Evolutionary conservation across 1,140 invertebrate genomes (phyloP), one percentile per base, ranked within the genome.

Genomic region (Oryzaephilus surinamensis): DNA sequence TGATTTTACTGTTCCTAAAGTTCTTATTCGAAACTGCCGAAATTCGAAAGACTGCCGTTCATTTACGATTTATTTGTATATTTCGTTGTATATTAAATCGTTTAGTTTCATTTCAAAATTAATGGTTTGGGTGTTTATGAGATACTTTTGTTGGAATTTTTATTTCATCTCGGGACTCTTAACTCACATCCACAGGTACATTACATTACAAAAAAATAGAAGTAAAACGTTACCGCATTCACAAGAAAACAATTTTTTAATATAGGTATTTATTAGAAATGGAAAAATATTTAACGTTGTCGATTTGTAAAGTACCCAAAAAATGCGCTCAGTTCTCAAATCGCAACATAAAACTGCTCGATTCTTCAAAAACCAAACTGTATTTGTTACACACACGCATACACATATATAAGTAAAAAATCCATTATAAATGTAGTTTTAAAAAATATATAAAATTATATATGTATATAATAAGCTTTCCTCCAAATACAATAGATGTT

Each of bases 1-100:
- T 60, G 60, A 62, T 62, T 61, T 61, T 54, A 44, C 56, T 62
- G 60, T 62, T 62, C 60, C 60, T 62, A 62, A 54, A 46, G 46
- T 48, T 51, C 38, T 51, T 51, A 59, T 55, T 58, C 40, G 45
- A 58, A 58, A 62, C 58, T 60, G 58, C 58, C 57, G 53, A 58
- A 58, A 55, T 62, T 60, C n/a, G 50, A 53, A 61, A 62, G 60
- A 62, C 60, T 62, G 60, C 58, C 54, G 48, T 62, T 62, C 44
- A 51, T 49, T 60, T 60, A 57, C 42, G 43, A 45, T 57, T 55
- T 7, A 36, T 43, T 59, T 57, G 5, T 14, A 14, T 3, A 16
- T 52, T 52, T 31, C 6, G 37, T 57, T 50, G 19, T 39, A 24
- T 36, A 28, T 54, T 56, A 43, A 27, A 32, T 14, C 10, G 20